These are phyloP conservation scores for Gryon sp. DNA, from an alignment of 1,140 invertebrate genomes.

Conservation along the genomic window DNA sequence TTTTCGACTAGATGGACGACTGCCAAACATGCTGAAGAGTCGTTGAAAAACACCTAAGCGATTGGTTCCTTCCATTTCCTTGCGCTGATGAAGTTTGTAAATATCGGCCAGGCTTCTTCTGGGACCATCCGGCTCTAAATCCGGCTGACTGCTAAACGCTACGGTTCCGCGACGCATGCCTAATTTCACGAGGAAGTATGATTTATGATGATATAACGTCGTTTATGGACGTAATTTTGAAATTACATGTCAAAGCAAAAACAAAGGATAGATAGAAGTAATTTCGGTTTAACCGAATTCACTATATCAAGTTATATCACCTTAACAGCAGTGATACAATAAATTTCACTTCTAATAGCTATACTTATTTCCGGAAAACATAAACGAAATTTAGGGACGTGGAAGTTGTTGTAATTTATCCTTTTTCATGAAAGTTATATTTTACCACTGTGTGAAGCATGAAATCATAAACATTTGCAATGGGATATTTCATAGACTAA, in stretches of 20 bases:
- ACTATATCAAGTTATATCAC: background rate
- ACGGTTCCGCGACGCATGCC: slow-evolving; percentile 78
- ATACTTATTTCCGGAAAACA: too few relatives aligned
- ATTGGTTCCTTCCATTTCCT: slow-evolving; percentile 74
- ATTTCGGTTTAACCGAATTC: too few relatives aligned
- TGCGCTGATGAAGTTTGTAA: slow-evolving; percentile 74
- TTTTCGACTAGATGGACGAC: slow-evolving; percentile 82
- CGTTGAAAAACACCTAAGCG: slow-evolving; percentile 76
- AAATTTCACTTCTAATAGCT: too few relatives aligned
- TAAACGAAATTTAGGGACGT: too few relatives aligned
- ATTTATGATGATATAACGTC: slow-evolving; percentile 45
- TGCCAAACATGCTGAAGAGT: slow-evolving; percentile 81
- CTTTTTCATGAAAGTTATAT: too few relatives aligned
- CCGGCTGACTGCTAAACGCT: slow-evolving; percentile 84
- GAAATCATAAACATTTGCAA: background rate
- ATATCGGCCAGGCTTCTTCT: slow-evolving; percentile 75
- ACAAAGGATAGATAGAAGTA: too few relatives aligned
- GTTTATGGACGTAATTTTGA: slow-evolving; percentile 50
- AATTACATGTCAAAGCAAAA: slow-evolving; percentile 20
- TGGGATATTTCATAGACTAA: slow-evolving; percentile 11
- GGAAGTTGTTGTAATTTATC: too few relatives aligned
- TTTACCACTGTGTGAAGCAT: background rate
- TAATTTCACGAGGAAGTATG: slow-evolving; percentile 65
- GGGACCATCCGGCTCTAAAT: slow-evolving; percentile 71
- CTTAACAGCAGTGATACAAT: slow-evolving; percentile 16